These are phyloP conservation scores for Drosophila borborema DNA, from an alignment of 2,888 invertebrate genomes.

Conservation along the genomic window DNA sequence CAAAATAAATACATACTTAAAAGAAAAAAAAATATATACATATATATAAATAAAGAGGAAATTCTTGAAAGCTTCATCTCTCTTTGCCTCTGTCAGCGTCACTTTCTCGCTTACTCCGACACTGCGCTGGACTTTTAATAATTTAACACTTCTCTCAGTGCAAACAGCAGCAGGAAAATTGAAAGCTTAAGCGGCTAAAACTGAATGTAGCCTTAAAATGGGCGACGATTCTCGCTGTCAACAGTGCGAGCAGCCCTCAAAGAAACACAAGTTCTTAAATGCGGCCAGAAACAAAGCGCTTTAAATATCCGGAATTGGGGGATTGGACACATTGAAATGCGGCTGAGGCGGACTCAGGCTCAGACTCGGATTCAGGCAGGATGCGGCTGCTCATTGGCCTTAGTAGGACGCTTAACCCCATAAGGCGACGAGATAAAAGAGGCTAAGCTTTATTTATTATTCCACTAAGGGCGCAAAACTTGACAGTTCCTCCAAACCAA, in stretches of 20 bases:
- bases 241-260: constrained; percentile 17
- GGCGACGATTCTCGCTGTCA: constrained; percentile 38
- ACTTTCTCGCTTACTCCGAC: constrained; percentile 10
- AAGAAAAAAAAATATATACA: constrained; percentile 25
- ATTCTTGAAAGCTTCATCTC: constrained; percentile 30
- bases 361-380: neutral
- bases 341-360: constrained; percentile 12
- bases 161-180: constrained; percentile 47
- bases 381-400: constrained; percentile 55
- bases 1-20: constrained; percentile 17
- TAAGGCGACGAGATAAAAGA: constrained; percentile 49
- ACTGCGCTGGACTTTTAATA: constrained; percentile 55
- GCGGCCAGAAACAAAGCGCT: constrained; percentile 48
- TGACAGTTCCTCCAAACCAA: constrained; percentile 6
- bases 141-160: constrained; percentile 55
- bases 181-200: constrained; percentile 64
- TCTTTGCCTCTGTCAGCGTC: neutral
- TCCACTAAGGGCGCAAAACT: constrained; percentile 16
- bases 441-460: constrained; percentile 74
- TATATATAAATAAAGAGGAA: neutral
- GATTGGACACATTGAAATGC: constrained; percentile 24
- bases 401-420: constrained; percentile 63
- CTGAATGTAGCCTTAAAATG: constrained; percentile 27
- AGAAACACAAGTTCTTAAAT: constrained; percentile 22
- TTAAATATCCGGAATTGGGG: constrained; percentile 50